Evolutionary conservation across 1,140 invertebrate species (phyloP).

Genomic region (Drusus annulatus): DNA sequence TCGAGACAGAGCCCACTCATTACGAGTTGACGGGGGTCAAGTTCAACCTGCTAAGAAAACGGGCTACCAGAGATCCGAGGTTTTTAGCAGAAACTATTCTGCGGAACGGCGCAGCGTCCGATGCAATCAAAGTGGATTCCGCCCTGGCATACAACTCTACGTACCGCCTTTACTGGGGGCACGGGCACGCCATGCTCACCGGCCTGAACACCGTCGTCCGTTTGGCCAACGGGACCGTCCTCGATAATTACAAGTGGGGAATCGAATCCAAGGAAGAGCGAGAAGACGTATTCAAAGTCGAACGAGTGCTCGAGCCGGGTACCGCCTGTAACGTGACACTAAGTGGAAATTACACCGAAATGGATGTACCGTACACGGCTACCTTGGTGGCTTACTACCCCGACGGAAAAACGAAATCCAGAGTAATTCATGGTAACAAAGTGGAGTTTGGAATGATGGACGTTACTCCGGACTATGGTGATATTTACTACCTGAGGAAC

Average conservation of each 20-base stretch:
- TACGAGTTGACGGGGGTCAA: slow-evolving; percentile 81
- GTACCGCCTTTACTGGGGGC: slow-evolving; percentile 83
- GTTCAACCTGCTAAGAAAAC: slow-evolving; percentile 73
- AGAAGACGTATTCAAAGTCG: slow-evolving; percentile 75
- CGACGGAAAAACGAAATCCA: slow-evolving; percentile 71
- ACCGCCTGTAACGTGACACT: slow-evolving; percentile 86
- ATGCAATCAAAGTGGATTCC: slow-evolving; percentile 75
- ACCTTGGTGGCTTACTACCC: slow-evolving; percentile 80
- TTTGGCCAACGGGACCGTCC: slow-evolving; percentile 72
- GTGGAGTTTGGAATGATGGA: slow-evolving; percentile 78
- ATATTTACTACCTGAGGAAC: slow-evolving; percentile 82
- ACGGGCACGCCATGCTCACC: slow-evolving; percentile 81
- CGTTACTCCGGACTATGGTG: slow-evolving; percentile 77
- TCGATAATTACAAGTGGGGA: slow-evolving; percentile 80
- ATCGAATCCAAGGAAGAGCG: slow-evolving; percentile 73
- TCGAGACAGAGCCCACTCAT: slow-evolving; percentile 82
- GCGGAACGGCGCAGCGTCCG: slow-evolving; percentile 73
- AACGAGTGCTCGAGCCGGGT: slow-evolving; percentile 77
- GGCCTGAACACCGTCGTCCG: slow-evolving; percentile 81
- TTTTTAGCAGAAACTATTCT: slow-evolving; percentile 76
- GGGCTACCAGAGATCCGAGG: slow-evolving; percentile 69
- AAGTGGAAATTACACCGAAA: slow-evolving; percentile 78
- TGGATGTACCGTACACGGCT: slow-evolving; percentile 81
- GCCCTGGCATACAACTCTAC: slow-evolving; percentile 80
- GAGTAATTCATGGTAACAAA: slow-evolving; percentile 73